phyloP scores from a whole-genome alignment of 2,113 vertebrate species.

The Drymodes brunneopygia region DNA sequence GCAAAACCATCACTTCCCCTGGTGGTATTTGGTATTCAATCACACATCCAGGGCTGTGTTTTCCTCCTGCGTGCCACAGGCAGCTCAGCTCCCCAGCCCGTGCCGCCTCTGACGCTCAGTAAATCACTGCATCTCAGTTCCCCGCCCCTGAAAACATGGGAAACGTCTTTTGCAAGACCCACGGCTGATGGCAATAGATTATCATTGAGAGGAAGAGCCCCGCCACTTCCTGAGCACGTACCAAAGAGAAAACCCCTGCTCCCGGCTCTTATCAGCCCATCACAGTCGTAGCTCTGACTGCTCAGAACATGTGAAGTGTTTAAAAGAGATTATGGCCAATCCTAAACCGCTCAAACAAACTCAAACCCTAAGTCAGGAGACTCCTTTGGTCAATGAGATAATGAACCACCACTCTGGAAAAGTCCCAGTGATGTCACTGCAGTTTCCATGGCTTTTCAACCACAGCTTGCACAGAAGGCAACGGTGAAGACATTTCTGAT shows the following conservation, averaged over 20 bases:
- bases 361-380: background rate
- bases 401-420: constrained; percentile 10
- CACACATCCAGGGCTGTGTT: background rate
- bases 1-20: background rate
- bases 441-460: background rate
- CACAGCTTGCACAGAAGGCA: background rate
- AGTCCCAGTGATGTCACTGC: background rate
- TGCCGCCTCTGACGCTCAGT: rapidly evolving
- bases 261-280: background rate
- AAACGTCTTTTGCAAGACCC: background rate
- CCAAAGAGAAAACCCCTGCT: background rate
- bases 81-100: background rate
- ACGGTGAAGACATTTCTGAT: background rate
- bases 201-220: background rate
- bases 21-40: background rate
- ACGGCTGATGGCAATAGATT: background rate
- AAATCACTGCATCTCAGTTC: background rate
- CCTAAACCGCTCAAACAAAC: background rate
- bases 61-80: rapidly evolving
- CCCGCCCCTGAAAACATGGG: background rate
- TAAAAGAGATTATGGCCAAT: background rate
- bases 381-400: constrained; percentile 41
- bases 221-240: background rate
- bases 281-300: background rate
- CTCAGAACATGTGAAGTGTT: background rate